Base-by-base conservation (phyloP, 2,113 vertebrate genomes). In the Sus scrofa region DNA sequence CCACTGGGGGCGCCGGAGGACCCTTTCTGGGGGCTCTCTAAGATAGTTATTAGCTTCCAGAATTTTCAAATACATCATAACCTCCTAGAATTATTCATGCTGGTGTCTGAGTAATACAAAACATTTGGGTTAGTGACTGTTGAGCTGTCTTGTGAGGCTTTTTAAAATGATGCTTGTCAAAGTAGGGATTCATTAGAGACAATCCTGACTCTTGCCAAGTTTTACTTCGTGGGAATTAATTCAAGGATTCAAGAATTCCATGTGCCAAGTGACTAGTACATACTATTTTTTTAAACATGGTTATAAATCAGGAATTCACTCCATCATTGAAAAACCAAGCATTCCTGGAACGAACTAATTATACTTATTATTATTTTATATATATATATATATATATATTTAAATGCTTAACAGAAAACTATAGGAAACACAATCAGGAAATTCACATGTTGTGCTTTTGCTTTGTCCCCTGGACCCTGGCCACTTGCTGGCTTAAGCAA, bases 341-440 rank as follows among this genome's bases (percentile, higher is more conserved):
- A 65, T 30, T 73, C 78, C 56, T 52, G 37, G 54, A 89, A 54
- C 16, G 68, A 92, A 86, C 12, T 50, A 70, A 96, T n/a, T 60
- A 27, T 15, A 67, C 12, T 89, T 87, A 22, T 91, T 89, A 77
- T 86, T 92, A 86, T 95, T 90, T 95, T 90, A 88, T 81, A 65
- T 15, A 60, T 24, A 90, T 68, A 90, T 1, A 44, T 44, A 44
- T 22, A 20, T 26, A 39, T 50, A 62, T 83, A 44, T 44, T 7
- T 39, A 52, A 92, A 50, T 26, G 20, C 67, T 82, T 24, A 24
- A 50, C 68, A 58, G 37, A 82, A 86, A 26, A 34, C 44, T 10
- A 1, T 4, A 18, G 34, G 32, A 44, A 65, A 54, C 27, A 52
- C 22, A 34, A 26, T n/a, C 11, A 84, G 30, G 30, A 67, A 68